Evolutionary conservation across 64 coral and sea anemone genomes (phyloP).

Genomic region (Montipora foliosa): DNA sequence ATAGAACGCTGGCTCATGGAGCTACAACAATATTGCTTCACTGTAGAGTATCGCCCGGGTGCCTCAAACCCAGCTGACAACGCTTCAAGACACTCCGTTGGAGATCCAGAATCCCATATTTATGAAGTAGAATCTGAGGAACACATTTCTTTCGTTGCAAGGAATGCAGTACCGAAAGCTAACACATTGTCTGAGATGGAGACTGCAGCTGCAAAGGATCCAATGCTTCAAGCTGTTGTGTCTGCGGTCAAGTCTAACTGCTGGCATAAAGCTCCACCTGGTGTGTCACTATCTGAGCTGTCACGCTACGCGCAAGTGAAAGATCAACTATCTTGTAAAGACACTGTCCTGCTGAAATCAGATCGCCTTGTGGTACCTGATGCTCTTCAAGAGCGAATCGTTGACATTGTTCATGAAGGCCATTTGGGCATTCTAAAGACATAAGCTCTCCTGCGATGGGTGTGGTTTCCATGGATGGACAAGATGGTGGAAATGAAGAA

Average conservation of each 20-base stretch:
- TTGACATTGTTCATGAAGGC: conserved; percentile 50
- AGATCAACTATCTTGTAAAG: background rate
- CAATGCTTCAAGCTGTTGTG: background rate
- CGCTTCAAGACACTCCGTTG: background rate
- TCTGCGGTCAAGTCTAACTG: conserved; percentile 41
- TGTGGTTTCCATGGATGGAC: conserved; percentile 49
- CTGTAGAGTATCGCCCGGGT: background rate
- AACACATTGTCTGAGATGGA: conserved; percentile 9
- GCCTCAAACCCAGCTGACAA: background rate
- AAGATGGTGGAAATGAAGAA: conserved; percentile 17
- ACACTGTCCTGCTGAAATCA: conserved; percentile 43
- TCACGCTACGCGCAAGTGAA: conserved; percentile 55
- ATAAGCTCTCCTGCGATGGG: background rate
- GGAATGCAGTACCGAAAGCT: background rate
- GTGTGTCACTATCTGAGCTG: conserved; percentile 33
- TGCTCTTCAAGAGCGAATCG: conserved; percentile 13
- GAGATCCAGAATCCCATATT: background rate
- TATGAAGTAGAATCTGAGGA: background rate
- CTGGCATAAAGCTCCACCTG: conserved; percentile 54
- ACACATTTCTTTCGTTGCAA: background rate
- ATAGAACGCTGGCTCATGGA: conserved; percentile 11
- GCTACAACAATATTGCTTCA: background rate
- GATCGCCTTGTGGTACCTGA: conserved; percentile 53
- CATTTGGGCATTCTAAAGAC: conserved; percentile 52
- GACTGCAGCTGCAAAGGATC: conserved; percentile 59